phyloP scores from a whole-genome alignment of 2,888 invertebrate genomes.

The Hydrotaea diabolus region DNA sequence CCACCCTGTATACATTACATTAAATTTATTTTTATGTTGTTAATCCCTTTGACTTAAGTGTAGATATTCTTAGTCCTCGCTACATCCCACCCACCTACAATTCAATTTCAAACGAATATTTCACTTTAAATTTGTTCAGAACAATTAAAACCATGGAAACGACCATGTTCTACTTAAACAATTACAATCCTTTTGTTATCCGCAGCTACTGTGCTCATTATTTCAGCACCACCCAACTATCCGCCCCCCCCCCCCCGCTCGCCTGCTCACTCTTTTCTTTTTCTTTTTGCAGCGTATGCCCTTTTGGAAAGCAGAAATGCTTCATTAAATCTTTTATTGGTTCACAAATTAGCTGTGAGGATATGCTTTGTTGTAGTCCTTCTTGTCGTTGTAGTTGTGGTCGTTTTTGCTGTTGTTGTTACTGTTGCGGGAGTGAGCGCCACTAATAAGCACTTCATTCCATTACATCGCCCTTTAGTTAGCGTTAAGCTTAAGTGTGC shows the following conservation, averaged over 20 bases:
- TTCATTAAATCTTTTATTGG: conserved; percentile 63
- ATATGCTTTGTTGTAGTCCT: conserved; percentile 41
- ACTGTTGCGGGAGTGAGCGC: conserved; percentile 1
- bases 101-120: neutral
- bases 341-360: conserved; percentile 60
- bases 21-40: too few species aligned
- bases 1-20: too few species aligned
- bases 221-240: neutral
- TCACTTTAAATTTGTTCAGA: neutral
- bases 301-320: conserved; percentile 34
- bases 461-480: conserved; percentile 51
- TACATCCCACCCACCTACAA: too few species aligned
- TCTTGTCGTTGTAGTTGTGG: neutral
- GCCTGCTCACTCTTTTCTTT: neutral
- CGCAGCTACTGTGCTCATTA: conserved; percentile 1
- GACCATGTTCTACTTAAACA: conserved; percentile 3
- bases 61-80: too few species aligned
- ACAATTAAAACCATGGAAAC: neutral
- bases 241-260: too few species aligned
- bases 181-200: conserved; percentile 36
- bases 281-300: neutral
- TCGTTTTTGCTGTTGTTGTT: neutral
- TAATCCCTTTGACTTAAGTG: too few species aligned
- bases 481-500: conserved; percentile 34
- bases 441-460: conserved; percentile 63